Base-by-base conservation (phyloP, 2,113 vertebrate genomes). In the Cettia cetti region DNA sequence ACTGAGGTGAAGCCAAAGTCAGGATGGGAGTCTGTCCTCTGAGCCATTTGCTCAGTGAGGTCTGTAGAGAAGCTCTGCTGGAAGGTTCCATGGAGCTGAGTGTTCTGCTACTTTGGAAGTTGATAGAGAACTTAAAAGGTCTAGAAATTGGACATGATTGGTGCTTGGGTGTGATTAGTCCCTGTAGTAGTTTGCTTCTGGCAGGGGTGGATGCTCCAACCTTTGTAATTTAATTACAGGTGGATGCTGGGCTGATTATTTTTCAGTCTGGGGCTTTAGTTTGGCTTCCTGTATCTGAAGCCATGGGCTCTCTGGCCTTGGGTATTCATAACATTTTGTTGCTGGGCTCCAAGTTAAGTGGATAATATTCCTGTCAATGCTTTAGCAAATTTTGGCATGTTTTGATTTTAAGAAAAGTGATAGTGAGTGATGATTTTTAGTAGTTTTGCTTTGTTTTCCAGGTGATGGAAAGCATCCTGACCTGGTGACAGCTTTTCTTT, bases 401-500 rank as follows among this genome's bases (percentile, higher is more conserved):
- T 65, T 57, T 74, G 22, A 6, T 44, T 71, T 54, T 28, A 44
- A 47, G 53, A 31, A 45, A 89, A 59, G 11, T 14, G 23, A 16
- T 11, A 20, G 18, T 24, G 15, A 40, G 16, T 44, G 35, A 27
- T 82, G 52, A 28, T 80, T 77, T 64, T 81, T 39, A 91, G 37
- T 56, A 12, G 28, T 52, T 75, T n/a, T 90, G 11, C 21, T 71
- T 82, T 45, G 27, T 89, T 60, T 82, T 82, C 2, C 89, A 98
- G 98, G 60, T 95, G 79, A 63, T 1, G 12, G 86, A 70, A 28
- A 96, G 83, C 98, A 98, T 35, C 44, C 97, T 0, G 98, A 98
- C 9, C 60, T 99, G 96, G 98, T 98, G 23, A 98, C 99, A 5
- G 98, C 99, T 72, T 99, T 99, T 61, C 69, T 99, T 37, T 99